Percentiles rank a stretch among this genome's conserved stretches.
Conservation (phyloP, 2,113 vertebrate species). For the Lonchura striata region DNA sequence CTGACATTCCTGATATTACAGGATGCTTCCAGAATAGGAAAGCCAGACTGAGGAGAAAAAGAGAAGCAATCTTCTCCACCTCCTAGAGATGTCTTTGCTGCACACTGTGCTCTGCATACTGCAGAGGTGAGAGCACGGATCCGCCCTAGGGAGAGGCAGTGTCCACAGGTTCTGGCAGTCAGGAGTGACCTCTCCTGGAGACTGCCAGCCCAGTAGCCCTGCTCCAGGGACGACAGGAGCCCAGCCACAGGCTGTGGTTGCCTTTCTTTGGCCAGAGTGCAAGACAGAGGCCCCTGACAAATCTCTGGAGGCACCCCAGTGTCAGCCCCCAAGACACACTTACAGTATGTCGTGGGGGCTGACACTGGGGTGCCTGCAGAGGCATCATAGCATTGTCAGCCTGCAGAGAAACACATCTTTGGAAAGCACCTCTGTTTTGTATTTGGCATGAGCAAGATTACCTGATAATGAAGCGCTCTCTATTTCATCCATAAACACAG, state of each 20-base stretch:
- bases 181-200: slow-evolving; percentile 64
- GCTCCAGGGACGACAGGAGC: background rate
- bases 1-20: background rate
- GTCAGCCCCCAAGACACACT: background rate
- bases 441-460: background rate
- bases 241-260: background rate
- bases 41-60: background rate
- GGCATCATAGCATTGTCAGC: accelerated
- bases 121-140: accelerated
- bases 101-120: accelerated
- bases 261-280: background rate
- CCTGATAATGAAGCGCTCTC: background rate
- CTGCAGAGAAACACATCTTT: background rate
- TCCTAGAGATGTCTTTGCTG: background rate
- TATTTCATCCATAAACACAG: background rate
- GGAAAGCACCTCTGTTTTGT: background rate
- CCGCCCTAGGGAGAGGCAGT: accelerated
- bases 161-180: background rate
- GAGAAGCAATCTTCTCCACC: background rate
- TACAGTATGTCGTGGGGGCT: too few relatives aligned
- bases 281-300: background rate
- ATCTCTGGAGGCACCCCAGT: background rate
- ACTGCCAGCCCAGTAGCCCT: background rate
- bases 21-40: background rate
- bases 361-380: too few relatives aligned